Evolutionary conservation across 2,113 vertebrate genomes (phyloP).

Genomic region (Corynorhinus townsendii): DNA sequence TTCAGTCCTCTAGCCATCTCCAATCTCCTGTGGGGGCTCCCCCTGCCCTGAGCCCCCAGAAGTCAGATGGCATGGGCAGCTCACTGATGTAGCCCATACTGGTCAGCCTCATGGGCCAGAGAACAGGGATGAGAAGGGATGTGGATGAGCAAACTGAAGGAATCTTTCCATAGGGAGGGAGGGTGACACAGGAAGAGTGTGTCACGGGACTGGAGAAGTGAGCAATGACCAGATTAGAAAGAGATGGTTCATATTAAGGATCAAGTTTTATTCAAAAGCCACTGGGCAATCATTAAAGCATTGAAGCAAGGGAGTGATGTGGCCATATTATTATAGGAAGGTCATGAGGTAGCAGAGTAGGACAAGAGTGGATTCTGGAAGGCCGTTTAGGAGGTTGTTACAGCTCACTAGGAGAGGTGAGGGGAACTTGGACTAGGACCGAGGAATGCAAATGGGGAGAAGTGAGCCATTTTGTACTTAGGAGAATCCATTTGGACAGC

Average conservation of each 20-base stretch:
- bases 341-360: background rate
- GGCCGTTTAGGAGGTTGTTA: background rate
- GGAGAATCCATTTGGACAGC: background rate
- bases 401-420: background rate
- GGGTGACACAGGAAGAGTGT: background rate
- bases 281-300: background rate
- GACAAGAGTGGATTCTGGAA: background rate
- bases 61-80: background rate
- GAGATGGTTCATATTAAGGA: background rate
- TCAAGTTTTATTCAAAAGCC: background rate
- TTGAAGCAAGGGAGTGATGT: background rate
- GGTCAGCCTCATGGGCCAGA: background rate
- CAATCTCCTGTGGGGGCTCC: fast-evolving
- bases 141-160: background rate
- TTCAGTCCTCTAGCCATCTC: too few species aligned
- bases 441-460: background rate
- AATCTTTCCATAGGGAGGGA: background rate
- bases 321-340: background rate
- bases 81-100: fast-evolving
- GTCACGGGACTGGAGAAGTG: too few species aligned
- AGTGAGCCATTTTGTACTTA: background rate
- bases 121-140: background rate
- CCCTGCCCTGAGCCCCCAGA: background rate
- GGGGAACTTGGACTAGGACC: background rate
- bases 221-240: background rate